Base-by-base conservation (phyloP, 1,140 invertebrate species). In the Trinorchestia longiramus region DNA sequence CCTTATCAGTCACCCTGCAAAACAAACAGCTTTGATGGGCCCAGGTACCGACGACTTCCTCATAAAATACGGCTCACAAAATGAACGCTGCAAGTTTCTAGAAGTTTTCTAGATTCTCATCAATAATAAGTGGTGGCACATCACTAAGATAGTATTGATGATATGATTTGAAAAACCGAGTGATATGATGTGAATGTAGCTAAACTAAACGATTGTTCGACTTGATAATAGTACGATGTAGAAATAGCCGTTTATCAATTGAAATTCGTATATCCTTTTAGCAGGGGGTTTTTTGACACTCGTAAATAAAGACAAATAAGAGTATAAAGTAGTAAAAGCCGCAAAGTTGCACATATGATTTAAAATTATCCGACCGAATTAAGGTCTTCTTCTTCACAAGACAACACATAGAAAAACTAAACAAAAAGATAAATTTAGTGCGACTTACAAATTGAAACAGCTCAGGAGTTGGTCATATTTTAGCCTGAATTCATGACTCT, bases 11-110 rank as follows among this genome's bases (percentile, higher is more conserved):
- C 36, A 47, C 43, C 44, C 44, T 43, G 92, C 92, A 94, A 94
- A 94, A 94, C 92, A 94, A 94, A 94, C 92, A 94, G 43, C 92
- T 94, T 94, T 94, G 92, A 94, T 45, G 44, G 92, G 40, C 40
- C 40, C 92, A 94, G 43, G 36, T 94, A 44, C 92, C 92, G 92
- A 43, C 44, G 44, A 40, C 44, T 0, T 4, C 3, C 92, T 43
- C 41, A 94, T 94, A 94, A 94, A 44, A 94, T 44, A 44, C 36
- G 43, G 3, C 44, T n/a, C 43, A 94, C 44, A 94, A 94, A 94
- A 94, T 94, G 92, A 94, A 43, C 92, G 92, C 43, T n/a, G 1
- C 62, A 77, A 28, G 11, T 77, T 77, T 77, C 28, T 36, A 15
- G 6, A 19, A 19, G 47, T 77, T 77, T 77, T 77, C 62, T 77